Evolutionary conservation across 1,140 invertebrate genomes (phyloP).

Genomic region (Rhagoletis zephyria): DNA sequence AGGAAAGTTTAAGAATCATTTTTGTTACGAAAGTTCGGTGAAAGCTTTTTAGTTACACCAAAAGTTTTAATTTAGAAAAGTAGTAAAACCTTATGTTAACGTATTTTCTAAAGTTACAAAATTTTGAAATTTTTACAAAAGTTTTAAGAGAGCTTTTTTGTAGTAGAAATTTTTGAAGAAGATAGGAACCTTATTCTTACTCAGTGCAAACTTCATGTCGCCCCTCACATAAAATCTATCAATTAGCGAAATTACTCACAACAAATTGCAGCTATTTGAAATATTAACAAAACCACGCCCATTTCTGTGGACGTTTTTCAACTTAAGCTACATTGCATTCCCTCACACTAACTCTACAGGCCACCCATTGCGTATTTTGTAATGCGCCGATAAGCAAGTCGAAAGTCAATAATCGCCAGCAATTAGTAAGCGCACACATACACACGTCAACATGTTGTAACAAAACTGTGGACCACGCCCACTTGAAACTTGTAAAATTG

Average conservation of each 20-base stretch:
- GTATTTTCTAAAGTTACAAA: too few relatives aligned
- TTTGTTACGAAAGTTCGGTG: neutral
- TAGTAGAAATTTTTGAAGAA: too few relatives aligned
- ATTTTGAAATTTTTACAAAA: neutral
- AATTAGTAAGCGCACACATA: slow-evolving; percentile 15
- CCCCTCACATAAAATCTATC: neutral
- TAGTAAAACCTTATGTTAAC: too few relatives aligned
- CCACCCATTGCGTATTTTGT: neutral
- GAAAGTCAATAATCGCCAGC: slow-evolving; percentile 28
- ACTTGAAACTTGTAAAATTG: neutral
- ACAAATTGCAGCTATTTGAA: slow-evolving; percentile 23
- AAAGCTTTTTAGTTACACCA: neutral
- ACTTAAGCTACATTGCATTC: neutral
- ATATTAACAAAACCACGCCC: neutral
- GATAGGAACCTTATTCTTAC: neutral
- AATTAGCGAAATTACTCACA: slow-evolving; percentile 5
- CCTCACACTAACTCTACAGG: neutral
- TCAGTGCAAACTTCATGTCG: neutral
- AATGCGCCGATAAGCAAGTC: neutral
- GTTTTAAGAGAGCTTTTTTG: neutral
- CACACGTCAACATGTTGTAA: neutral
- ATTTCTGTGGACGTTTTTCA: neutral
- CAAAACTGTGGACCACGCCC: slow-evolving; percentile 15
- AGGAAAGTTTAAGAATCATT: too few relatives aligned
- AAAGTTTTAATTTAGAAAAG: too few relatives aligned